Percentiles rank a stretch among this genome's conserved stretches.
These are phyloP conservation scores for Pheosia gnoma DNA, from an alignment of 2,888 invertebrate species.

Conservation along the genomic window DNA sequence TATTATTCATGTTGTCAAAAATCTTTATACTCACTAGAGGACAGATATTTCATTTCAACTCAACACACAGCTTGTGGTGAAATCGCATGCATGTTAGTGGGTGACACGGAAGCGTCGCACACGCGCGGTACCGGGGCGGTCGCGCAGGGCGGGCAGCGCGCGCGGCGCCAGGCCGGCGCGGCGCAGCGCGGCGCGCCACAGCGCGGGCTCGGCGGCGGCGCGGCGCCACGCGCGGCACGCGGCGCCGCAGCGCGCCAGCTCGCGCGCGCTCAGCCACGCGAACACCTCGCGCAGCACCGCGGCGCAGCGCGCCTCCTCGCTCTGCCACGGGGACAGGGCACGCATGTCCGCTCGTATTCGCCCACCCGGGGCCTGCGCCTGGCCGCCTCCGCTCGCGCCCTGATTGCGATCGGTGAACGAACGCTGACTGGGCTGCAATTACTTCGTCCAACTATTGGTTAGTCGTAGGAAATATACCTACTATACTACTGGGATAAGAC, in stretches of 20 bases:
- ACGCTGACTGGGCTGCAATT: too few species aligned
- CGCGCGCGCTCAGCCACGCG: conserved; percentile 41
- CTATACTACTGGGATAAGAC: too few species aligned
- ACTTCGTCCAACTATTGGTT: too few species aligned
- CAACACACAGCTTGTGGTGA: too few species aligned
- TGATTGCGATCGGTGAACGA: too few species aligned
- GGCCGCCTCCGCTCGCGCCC: too few species aligned
- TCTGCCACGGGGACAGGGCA: conserved; percentile 25
- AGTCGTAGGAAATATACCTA: too few species aligned
- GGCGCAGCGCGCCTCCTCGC: conserved; percentile 31
- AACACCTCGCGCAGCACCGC: conserved; percentile 48
- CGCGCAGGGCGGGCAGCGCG: conserved; percentile 12
- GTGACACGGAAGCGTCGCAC: not conserved
- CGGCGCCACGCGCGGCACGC: conserved; percentile 61
- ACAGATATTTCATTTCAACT: too few species aligned
- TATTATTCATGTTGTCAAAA: too few species aligned
- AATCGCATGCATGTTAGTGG: too few species aligned
- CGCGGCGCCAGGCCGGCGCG: conserved; percentile 17
- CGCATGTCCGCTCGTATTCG: not conserved
- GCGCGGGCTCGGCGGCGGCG: conserved; percentile 49
- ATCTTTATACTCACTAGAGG: too few species aligned
- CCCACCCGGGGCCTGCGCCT: not conserved
- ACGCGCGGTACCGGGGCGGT: not conserved
- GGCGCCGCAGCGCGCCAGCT: conserved; percentile 51
- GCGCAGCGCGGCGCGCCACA: conserved; percentile 57